Evolutionary conservation across 2,797 vertebrate genomes (phyloP), one percentile per base, ranked within the genome.

Genomic region (Arctocebus calabarensis): DNA sequence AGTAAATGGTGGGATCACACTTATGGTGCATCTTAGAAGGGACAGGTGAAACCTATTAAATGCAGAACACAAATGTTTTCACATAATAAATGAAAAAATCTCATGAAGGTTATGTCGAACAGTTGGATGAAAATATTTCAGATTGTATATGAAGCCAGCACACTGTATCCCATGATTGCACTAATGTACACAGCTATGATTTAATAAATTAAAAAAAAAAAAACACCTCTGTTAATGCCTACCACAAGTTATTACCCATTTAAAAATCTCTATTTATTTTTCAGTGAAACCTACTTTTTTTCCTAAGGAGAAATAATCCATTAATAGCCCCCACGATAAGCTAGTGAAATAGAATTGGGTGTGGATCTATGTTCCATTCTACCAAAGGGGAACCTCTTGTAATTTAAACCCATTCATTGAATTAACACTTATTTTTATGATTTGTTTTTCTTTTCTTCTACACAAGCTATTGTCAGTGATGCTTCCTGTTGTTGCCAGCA

Each of bases 381-480:
- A 84, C 57, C 52, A n/a, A 91, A 85, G 68, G 48, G 37, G 83
- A 92, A 74, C 73, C n/a, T 83, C 74, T 91, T 92, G 2, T 43
- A 73, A 62, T 88, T 91, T 89, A 95, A 94, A 90, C 37, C 10
- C 7, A 90, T 14, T 90, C 7, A 90, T 14, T 90, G 37, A 83
- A 17, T 84, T 52, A 88, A 71, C 7, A 20, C 20, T 62, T 78
- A 14, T 52, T 84, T 84, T 75, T 22, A 4, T 22, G 37, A 6
- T 55, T 77, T 40, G 7, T 13, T 90, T 73, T 77, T 34, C 14
- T 91, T 94, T 95, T 81, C 29, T 82, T 90, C 16, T 40, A 82
- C 45, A 59, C 32, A 88, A 34, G 5, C 13, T 23, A 12, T 70
- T 92, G 20, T 79, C 34, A 61, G 19, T 59, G 40, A 40, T 57